Base-by-base conservation (phyloP, 2,888 invertebrate species). In the Hirtodrosophila histrioides region DNA sequence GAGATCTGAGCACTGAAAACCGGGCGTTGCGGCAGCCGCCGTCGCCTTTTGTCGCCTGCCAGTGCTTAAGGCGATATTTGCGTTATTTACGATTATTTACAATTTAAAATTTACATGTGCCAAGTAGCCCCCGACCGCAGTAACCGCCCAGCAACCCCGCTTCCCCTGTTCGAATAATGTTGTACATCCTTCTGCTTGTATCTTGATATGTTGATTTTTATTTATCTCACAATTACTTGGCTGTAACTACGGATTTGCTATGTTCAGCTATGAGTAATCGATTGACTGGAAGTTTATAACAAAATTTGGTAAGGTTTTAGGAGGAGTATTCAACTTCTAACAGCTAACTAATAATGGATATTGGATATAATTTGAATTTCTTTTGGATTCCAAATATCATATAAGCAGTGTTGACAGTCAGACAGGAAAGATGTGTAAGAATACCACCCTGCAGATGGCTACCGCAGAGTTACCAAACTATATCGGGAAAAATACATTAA, bases 11-110 rank as follows among this genome's bases (percentile, higher is more conserved):
- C 4, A 31, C 7, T 31, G 31, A 33, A 51, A 51, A 35, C 40
- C 35, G 53, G 23, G 35, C 7, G 23, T 4, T 24, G 37, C 2
- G 50, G 1, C 29, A 37, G 23, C 33, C 56, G 44, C 56, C 61
- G 64, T 81, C 61, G 83, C 68, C 85, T 78, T 81, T 84, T 88
- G 86, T 88, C 83, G 79, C 85, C 70, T 67, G 57, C 57, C 60
- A 77, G 70, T 78, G 84, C 86, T 80, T 81, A 82, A 82, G 87
- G 89, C 89, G 81, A 86, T 84, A 89, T 88, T 89, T 86, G 78
- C 90, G 86, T 89, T 89, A 88, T 89, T 89, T 88, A 86, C 86
- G 89, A 89, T 82, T 89, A 89, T 88, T 89, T 89, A 88, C 88
- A 83, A 86, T 89, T 89, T 86, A 77, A 80, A 86, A 85, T 88